A percentile compares a stretch with the other conserved stretches of the same genome.
phyloP scores from a whole-genome alignment of 2,113 vertebrate genomes.

The Nymphicus hollandicus region DNA sequence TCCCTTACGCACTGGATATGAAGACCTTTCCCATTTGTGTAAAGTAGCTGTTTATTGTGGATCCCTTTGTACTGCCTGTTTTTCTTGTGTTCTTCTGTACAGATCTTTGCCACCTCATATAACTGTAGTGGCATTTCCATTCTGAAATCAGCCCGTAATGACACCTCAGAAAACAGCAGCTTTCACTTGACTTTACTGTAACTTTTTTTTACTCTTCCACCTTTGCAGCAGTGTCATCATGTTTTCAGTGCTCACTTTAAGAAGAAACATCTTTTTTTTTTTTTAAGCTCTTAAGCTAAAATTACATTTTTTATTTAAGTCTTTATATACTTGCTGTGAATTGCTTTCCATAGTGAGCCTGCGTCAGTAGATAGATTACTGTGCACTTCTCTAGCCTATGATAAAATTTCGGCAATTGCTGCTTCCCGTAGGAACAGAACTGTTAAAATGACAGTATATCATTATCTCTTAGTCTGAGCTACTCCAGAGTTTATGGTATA shows the following conservation, averaged over 20 bases:
- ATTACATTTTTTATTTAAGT: not conserved
- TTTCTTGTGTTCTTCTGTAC: not conserved
- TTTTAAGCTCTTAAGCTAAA: not conserved
- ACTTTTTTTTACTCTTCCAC: not conserved
- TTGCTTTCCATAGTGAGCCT: not conserved
- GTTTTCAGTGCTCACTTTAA: not conserved
- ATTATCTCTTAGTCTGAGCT: not conserved
- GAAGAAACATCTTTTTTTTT: not conserved
- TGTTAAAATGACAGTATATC: constrained; percentile 2
- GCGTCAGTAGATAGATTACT: not conserved
- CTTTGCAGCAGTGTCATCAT: not conserved
- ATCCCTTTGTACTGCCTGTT: not conserved
- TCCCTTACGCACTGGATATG: not conserved
- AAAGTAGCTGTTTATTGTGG: not conserved
- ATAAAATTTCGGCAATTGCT: constrained; percentile 13
- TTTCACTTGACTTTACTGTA: not conserved
- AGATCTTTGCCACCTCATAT: not conserved
- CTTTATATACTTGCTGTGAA: not conserved
- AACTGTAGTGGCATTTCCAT: not conserved
- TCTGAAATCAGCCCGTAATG: not conserved
- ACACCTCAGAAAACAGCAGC: not conserved
- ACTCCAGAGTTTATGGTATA: not conserved
- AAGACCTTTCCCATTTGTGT: not conserved
- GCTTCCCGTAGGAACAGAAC: not conserved
- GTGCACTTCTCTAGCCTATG: not conserved